phyloP scores from a whole-genome alignment of 2,888 invertebrate species.

The Tachina fera region DNA sequence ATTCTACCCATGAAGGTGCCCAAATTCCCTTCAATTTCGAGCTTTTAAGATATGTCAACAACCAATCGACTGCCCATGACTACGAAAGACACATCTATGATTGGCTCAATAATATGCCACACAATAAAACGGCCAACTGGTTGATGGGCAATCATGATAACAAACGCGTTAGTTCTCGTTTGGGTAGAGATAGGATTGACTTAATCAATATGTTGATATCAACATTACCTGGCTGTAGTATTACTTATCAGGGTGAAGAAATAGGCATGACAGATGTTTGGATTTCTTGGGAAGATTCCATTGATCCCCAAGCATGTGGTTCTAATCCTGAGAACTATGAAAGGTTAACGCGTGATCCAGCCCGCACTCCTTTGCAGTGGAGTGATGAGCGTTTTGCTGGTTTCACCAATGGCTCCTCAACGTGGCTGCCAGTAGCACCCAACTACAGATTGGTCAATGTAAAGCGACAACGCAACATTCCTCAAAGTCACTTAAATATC shows the following conservation, averaged over 20 bases:
- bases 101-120: slow-evolving; percentile 86
- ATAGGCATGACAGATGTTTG: slow-evolving; percentile 86
- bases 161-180: slow-evolving; percentile 87
- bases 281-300: slow-evolving; percentile 83
- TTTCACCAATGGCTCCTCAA: slow-evolving; percentile 77
- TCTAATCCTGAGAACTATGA: slow-evolving; percentile 85
- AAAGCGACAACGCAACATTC: slow-evolving; percentile 83
- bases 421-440: slow-evolving; percentile 83
- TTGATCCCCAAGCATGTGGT: slow-evolving; percentile 85
- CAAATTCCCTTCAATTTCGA: slow-evolving; percentile 88
- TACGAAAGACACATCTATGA: slow-evolving; percentile 84
- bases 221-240: slow-evolving; percentile 91
- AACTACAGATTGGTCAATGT: slow-evolving; percentile 86
- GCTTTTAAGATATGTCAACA: slow-evolving; percentile 84
- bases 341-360: slow-evolving; percentile 85
- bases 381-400: slow-evolving; percentile 81
- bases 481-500: slow-evolving; percentile 85
- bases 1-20: slow-evolving; percentile 82
- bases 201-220: slow-evolving; percentile 91
- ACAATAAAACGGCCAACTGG: slow-evolving; percentile 86
- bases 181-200: slow-evolving; percentile 88
- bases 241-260: slow-evolving; percentile 90
- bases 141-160: slow-evolving; percentile 91
- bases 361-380: slow-evolving; percentile 87
- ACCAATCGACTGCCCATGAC: slow-evolving; percentile 84